phyloP scores from a whole-genome alignment of 2,113 vertebrate genomes.

The Oryzias javanicus region DNA sequence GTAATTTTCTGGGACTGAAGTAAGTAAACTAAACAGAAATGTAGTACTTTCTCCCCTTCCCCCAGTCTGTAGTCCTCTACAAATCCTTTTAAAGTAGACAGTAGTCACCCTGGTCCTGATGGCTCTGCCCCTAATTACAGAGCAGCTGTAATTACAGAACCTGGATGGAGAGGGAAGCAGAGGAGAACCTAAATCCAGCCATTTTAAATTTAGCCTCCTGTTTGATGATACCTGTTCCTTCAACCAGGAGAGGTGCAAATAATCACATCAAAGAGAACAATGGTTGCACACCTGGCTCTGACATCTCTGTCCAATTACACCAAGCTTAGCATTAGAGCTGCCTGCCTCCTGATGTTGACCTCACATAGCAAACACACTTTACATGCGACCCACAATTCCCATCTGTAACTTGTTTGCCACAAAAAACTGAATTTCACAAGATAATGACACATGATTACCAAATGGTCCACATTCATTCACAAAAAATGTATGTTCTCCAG shows the following conservation, averaged over 20 bases:
- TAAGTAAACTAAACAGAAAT: slow-evolving; percentile 37
- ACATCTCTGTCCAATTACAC: slow-evolving; percentile 68
- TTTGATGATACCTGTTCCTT: slow-evolving; percentile 74
- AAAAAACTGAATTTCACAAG: not conserved
- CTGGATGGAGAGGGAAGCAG: slow-evolving; percentile 57
- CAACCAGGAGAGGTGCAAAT: slow-evolving; percentile 77
- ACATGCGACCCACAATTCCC: slow-evolving; percentile 40
- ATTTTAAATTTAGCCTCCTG: slow-evolving; percentile 73
- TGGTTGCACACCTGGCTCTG: slow-evolving; percentile 74
- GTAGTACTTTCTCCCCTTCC: slow-evolving; percentile 50
- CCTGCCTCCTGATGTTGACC: slow-evolving; percentile 37
- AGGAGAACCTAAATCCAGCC: slow-evolving; percentile 70
- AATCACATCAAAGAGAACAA: slow-evolving; percentile 82
- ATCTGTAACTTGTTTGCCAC: slow-evolving; percentile 38
- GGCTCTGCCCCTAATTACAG: slow-evolving; percentile 80
- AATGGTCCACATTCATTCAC: too few species aligned
- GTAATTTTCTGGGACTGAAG: slow-evolving; percentile 3
- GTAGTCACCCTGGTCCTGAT: slow-evolving; percentile 73
- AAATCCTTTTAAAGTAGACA: slow-evolving; percentile 67
- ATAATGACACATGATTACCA: not conserved
- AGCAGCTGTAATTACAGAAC: slow-evolving; percentile 80
- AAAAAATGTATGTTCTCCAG: too few species aligned
- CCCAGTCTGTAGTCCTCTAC: slow-evolving; percentile 47
- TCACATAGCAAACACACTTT: slow-evolving; percentile 34
- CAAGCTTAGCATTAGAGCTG: slow-evolving; percentile 57